Base-by-base conservation (phyloP, 30 jellyfish, hydroid and myxozoan species). In the Pelagia noctiluca region DNA sequence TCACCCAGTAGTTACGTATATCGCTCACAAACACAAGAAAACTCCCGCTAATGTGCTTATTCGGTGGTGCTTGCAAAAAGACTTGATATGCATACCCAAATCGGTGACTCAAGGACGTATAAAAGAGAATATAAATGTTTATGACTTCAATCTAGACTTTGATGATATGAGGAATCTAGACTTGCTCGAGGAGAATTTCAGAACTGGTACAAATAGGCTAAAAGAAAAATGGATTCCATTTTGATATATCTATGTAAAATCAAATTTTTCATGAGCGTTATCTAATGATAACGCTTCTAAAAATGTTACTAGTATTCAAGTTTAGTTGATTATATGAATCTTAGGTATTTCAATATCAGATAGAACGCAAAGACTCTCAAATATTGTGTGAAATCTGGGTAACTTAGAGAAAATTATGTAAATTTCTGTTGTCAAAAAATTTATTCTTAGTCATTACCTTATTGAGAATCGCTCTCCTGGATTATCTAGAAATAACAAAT, bases 51-150 rank as follows among this genome's bases (percentile, higher is more conserved):
- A 88, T 42, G 75, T 88, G 1, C 50, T 79, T 21, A 22, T 88
- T 19, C 87, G 96, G 5, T 88, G 96, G 96, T 46, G 90, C 23
- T 50, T 88, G 63, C 96, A 88, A 73, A 88, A 42, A n/a, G 88
- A 63, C 12, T 50, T 77, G 57, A 73, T 88, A 7, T 68, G 88
- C 73, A 79, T 88, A 21, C 96, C 96, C 0, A 88, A 80, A 49
- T 88, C 96, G 7, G 89, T 78, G n/a, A 78, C 69, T 29, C 72
- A 70, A 19, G 63, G 50, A 1, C 96, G 70, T n/a, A 88, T 88
- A 0, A 26, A 38, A 35, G 96, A 79, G 63, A 88, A 88, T 35
- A 16, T 25, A 3, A 26, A 63, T 57, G 85, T 88, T 2, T 88
- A 67, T 72, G 96, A 88, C 75, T 88, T 88, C 70, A 25, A 78